Evolutionary conservation across 2,797 vertebrate genomes (phyloP).

Genomic region (Malacoraja senta): DNA sequence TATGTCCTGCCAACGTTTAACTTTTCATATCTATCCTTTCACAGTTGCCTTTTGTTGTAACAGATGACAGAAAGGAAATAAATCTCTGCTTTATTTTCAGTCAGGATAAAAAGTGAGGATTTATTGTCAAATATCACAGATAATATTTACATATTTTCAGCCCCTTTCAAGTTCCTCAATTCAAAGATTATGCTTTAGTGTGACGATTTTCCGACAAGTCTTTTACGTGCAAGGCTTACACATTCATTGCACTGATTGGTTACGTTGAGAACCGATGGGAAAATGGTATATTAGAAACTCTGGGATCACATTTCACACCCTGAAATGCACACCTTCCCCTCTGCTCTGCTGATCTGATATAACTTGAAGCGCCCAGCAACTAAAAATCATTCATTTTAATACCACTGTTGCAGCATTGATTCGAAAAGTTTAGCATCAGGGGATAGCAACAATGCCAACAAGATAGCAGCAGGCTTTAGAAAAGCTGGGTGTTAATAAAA

Average conservation of each 20-base stretch:
- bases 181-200: background rate
- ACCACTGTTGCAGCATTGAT: background rate
- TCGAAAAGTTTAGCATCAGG: background rate
- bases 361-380: background rate
- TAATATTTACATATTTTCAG: background rate
- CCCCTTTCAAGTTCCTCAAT: background rate
- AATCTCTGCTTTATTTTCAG: background rate
- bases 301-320: background rate
- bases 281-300: background rate
- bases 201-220: background rate
- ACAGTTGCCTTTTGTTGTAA: too few species aligned
- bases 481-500: background rate
- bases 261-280: background rate
- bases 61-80: background rate
- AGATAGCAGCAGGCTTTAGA: background rate
- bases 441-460: background rate
- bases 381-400: background rate
- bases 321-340: background rate
- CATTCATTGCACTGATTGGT: background rate
- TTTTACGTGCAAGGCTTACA: background rate
- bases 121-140: background rate
- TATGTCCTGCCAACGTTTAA: too few species aligned
- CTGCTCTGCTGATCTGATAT: background rate
- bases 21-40: too few species aligned
- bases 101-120: background rate